Evolutionary conservation across 2,888 invertebrate genomes (phyloP), one percentile per base, ranked within the genome.

Genomic region (Torymus texanus): DNA sequence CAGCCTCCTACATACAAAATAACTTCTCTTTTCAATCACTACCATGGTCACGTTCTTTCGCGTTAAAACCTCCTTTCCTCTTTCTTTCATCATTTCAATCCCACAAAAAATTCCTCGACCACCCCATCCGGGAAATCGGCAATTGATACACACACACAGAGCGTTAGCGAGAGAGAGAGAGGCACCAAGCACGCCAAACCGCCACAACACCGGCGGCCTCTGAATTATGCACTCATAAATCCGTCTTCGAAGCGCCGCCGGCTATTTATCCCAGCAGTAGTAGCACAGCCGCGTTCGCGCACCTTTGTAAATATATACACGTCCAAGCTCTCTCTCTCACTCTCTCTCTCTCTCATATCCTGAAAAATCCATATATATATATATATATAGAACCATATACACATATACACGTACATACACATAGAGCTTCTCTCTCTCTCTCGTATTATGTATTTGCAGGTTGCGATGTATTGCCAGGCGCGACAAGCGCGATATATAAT

Each of bases 171-270:
- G 21, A 21, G 21, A 21, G 21, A 21, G 21, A 41, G 41, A 41
- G 41, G 10, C 5, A 41, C 41, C 41, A 1, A 41, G 8, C 41
- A 5, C 41, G 8, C 41, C 41, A 41, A 8, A 8, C 41, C 41
- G 10, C 41, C 41, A 8, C 41, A 41, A 4, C 41, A 41, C 41
- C 41, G 8, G 41, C 41, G 41, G 8, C 79, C 83, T 78, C 79
- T 80, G 86, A 87, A 85, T 85, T 84, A 86, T 85, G 83, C 80
- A 80, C 74, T 81, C 83, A 83, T 84, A 85, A 85, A 86, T 86
- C 83, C 78, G 71, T 82, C 85, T 83, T 82, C 75, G 73, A 61
- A 16, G n/a, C 65, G 62, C 71, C 61, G 24, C 55, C 21, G 56
- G 70, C 67, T 67, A 72, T 81, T 81, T 81, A 62, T 70, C 16